Percentiles rank a stretch among this genome's conserved stretches.
Evolutionary conservation across 2,797 vertebrate species (phyloP).

Genomic region (Sciaenops ocellatus): DNA sequence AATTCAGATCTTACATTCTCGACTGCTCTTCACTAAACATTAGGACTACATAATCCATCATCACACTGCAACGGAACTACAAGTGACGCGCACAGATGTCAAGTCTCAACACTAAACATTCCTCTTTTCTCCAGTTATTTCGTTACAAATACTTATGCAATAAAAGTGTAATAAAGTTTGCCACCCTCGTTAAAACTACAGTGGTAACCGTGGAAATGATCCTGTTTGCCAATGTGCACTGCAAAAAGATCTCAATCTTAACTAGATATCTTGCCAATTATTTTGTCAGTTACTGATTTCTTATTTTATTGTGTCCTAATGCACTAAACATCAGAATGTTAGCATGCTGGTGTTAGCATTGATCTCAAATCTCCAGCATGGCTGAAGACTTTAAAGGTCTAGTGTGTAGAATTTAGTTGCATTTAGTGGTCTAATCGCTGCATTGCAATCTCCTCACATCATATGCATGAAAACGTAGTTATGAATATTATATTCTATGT

Average conservation of each 20-base stretch:
- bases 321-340: no score
- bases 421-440: no score
- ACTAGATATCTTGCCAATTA: no score
- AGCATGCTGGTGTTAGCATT: no score
- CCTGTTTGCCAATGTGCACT: background rate
- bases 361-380: no score
- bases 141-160: background rate
- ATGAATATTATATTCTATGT: no score
- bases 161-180: background rate
- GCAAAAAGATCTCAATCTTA: background rate
- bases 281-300: no score
- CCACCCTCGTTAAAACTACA: background rate
- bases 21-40: background rate
- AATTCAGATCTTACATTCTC: background rate
- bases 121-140: background rate
- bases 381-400: no score
- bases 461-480: no score
- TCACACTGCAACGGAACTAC: slow-evolving; percentile 21
- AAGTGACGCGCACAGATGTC: background rate
- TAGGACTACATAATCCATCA: background rate
- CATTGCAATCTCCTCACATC: no score
- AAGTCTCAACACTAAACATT: background rate
- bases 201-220: slow-evolving; percentile 8
- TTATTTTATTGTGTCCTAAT: no score
- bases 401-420: no score